Evolutionary conservation across 2,797 vertebrate genomes (phyloP).

Genomic region (Spinibarbus caldwelli): DNA sequence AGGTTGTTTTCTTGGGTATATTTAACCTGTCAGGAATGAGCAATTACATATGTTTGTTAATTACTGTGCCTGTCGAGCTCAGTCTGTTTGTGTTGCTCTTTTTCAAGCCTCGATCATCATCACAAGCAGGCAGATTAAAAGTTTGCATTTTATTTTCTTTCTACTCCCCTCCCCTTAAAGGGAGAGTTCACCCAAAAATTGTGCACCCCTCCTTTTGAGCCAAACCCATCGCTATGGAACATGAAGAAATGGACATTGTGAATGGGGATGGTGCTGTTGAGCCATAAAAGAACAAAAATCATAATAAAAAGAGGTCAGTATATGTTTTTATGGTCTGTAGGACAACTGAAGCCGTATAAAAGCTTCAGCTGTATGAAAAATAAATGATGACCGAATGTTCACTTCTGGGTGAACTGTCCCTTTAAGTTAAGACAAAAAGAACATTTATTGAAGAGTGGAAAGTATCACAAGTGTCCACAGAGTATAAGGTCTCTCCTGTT

Average conservation of each 20-base stretch:
- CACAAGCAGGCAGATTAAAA: slow-evolving; percentile 76
- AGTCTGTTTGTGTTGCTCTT: slow-evolving; percentile 80
- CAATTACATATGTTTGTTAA: slow-evolving; percentile 87
- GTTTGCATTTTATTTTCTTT: slow-evolving; percentile 65
- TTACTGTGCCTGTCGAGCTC: slow-evolving; percentile 82
- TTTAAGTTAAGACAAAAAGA: slow-evolving; percentile 2
- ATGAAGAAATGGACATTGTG: not conserved
- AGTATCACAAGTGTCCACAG: slow-evolving; percentile 24
- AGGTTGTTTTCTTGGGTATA: slow-evolving; percentile 81
- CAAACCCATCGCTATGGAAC: not conserved
- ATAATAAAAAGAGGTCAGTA: not conserved
- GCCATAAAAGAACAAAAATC: not conserved
- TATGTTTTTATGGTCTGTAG: not conserved
- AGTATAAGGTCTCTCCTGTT: slow-evolving; percentile 66
- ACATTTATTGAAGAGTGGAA: slow-evolving; percentile 11
- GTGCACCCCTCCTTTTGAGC: not conserved
- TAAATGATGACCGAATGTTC: not conserved
- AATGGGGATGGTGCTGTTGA: not conserved
- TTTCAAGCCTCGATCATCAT: slow-evolving; percentile 76
- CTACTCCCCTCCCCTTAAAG: slow-evolving; percentile 48
- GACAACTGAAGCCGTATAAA: not conserved
- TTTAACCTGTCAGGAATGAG: slow-evolving; percentile 83
- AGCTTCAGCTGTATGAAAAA: not conserved
- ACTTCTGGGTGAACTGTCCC: not conserved
- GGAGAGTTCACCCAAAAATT: slow-evolving; percentile 16